Base-by-base conservation (phyloP, 2,888 invertebrate species). In the Lymantria dispar region DNA sequence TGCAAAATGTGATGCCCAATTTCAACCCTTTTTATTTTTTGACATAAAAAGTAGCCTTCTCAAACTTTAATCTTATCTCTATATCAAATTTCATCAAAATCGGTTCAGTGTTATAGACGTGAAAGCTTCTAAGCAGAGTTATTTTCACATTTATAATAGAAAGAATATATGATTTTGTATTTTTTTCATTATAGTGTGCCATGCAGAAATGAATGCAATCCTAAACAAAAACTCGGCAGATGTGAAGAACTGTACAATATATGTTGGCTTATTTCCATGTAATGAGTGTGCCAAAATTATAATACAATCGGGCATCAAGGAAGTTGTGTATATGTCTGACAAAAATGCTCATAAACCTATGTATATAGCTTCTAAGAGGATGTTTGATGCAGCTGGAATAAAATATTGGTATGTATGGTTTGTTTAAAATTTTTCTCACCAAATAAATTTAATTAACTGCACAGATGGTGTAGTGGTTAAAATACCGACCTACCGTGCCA, bases 211-310 rank as follows among this genome's bases (percentile, higher is more conserved):
- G 89, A 99, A 99, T 89, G 99, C 99, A 0, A 96, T 99, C 60
- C 74, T 99, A 12, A 99, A 99, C 80, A 97, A 96, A 80, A 98
- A 97, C 78, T 92, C 94, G 0, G 92, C 94, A 0, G 94, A 96
- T 85, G 92, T 98, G 0, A 94, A 94, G 64, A 93, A 94, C 59
- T 97, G 98, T 73, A 94, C 93, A 0, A 94, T 99, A 0, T 99
- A 98, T 76, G 97, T 98, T 0, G 96, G 95, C 0, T 85, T 98
- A 13, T 99, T 99, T 81, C 99, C 99, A 0, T 99, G 99, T 82
- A 98, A 99, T 76, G 98, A 99, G 83, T 99, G 99, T 88, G 97
- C 99, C 0, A 99, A 99, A 84, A 91, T 98, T 33, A 97, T 99
- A 33, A 98, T 99, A 65, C 99, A 99, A 76, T 95, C 98, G 0